These are phyloP conservation scores for Dicycla oo DNA, from an alignment of 2,888 invertebrate genomes.

Conservation along the genomic window DNA sequence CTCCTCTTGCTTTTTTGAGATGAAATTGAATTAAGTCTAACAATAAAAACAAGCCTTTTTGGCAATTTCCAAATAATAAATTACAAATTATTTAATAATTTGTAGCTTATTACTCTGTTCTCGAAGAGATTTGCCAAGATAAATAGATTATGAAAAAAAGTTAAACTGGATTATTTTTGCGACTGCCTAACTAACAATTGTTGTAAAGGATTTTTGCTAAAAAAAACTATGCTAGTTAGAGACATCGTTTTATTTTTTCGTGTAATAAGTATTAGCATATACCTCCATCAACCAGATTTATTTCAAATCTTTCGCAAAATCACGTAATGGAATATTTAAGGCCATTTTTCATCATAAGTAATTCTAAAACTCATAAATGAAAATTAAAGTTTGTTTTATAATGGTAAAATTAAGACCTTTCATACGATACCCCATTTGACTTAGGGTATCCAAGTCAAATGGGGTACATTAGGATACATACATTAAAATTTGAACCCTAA, in stretches of 20 bases:
- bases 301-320: background rate
- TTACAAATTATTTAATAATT: slow-evolving; percentile 7
- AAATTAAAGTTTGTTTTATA: background rate
- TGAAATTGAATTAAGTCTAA: slow-evolving; percentile 34
- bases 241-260: background rate
- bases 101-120: background rate
- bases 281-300: background rate
- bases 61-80: slow-evolving; percentile 20
- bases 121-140: background rate
- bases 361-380: background rate
- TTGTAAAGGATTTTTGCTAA: background rate
- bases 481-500: background rate
- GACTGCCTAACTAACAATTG: too few relatives aligned
- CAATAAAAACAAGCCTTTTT: slow-evolving; percentile 18
- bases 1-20: slow-evolving; percentile 15
- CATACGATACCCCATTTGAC: background rate
- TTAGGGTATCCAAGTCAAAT: too few relatives aligned
- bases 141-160: too few relatives aligned
- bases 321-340: background rate
- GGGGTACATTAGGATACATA: too few relatives aligned
- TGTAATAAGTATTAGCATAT: too few relatives aligned
- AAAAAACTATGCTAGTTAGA: background rate
- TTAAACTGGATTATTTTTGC: too few relatives aligned
- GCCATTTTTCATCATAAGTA: background rate
- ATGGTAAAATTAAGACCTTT: background rate